Conservation (phyloP, 1,140 invertebrate genomes). For the Diabrotica virgifera region DNA sequence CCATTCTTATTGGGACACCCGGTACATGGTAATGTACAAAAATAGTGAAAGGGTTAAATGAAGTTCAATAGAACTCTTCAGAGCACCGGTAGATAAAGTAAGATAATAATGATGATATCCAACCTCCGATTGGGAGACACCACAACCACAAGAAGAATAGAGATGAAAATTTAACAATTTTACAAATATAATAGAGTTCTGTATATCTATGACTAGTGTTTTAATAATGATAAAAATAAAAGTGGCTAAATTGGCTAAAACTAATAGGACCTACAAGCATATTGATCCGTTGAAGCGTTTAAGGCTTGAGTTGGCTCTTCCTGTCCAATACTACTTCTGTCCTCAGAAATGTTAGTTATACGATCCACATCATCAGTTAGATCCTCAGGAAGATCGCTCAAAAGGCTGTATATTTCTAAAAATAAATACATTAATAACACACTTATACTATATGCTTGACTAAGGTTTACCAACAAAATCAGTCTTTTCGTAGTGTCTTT, state of each 20-base stretch:
- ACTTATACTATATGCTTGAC: not conserved
- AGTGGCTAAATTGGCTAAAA: not conserved
- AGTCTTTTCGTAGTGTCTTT: slow-evolving; percentile 20
- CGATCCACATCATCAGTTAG: not conserved
- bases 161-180: no score
- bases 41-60: no score
- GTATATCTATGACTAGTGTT: no score
- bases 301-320: not conserved
- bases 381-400: not conserved
- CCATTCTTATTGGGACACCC: no score
- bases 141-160: no score
- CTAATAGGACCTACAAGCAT: slow-evolving; percentile 22
- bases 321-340: not conserved
- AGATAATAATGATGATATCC: no score
- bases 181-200: no score
- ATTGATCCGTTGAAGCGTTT: slow-evolving; percentile 20
- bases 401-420: slow-evolving; percentile 12
- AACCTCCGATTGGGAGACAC: no score
- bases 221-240: not conserved
- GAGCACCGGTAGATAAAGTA: no score
- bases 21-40: no score
- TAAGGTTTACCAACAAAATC: slow-evolving; percentile 4
- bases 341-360: not conserved
- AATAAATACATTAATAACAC: not conserved
- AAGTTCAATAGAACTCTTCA: no score